Base-by-base conservation (phyloP, 2,888 invertebrate genomes). In the Suillia variegata region DNA sequence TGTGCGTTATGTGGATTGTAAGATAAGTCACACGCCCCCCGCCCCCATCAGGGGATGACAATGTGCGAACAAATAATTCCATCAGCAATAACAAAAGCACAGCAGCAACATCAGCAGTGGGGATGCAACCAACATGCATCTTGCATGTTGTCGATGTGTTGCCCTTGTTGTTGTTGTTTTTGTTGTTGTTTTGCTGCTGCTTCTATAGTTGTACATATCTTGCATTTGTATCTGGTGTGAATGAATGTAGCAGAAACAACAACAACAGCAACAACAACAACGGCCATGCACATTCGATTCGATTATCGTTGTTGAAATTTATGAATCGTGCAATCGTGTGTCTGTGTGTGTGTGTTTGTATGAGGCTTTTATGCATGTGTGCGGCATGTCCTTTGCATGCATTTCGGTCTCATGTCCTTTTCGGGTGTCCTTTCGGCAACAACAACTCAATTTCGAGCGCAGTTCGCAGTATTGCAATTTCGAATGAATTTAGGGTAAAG, bases 41-140 rank as follows among this genome's bases (percentile, higher is more conserved):
- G 6, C 45, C 45, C 38, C 6, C 17, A 45, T 18, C 17, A 17
- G 13, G 45, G 45, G 69, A 69, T 72, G 72, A 72, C 72, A 73
- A 77, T 76, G 77, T 77, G 77, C 68, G 77, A 76, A 77, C 77
- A 77, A 77, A 77, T 77, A 76, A 77, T 77, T 76, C 77, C 76
- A 77, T 77, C 77, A 77, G 67, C 77, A 68, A 67, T 68, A 70
- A 77, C 76, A 77, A 76, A 73, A 71, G 76, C 76, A 3, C 6
- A 45, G 20, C 18, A 38, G 45, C 18, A 45, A 20, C 4, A 13
- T 10, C 31, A 31, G 38, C 13, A 38, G 38, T n/a, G 3, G 38
- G 10, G n/a, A 13, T 10, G 4, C 4, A 6, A 20, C 17, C 45
- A 45, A 18, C 5, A 13, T 45, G 45, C 45, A 45, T 45, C 10